Evolutionary conservation across 2,797 vertebrate species (phyloP), one percentile per base, ranked within the genome.

Genomic region (Pseudotriccus pelzelni): DNA sequence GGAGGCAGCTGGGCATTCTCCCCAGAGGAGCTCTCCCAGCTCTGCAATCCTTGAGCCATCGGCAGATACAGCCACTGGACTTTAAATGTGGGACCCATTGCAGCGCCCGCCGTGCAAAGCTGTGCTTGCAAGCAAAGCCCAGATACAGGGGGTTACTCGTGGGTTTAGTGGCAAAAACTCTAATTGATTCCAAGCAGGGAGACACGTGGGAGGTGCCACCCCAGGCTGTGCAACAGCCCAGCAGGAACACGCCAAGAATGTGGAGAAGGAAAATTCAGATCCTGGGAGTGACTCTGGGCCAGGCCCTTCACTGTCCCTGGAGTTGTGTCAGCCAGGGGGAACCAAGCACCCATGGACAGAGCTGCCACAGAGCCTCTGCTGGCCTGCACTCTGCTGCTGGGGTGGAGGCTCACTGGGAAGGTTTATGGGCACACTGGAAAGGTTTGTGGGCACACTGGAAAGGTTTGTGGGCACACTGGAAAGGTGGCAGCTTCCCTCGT

Each of bases 11-110:
- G 17, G 62, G 49, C 14, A n/a, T 34, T 50, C 53, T 76, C 69
- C 34, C 69, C 28, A 14, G 19, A 50, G 50, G 62, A 64, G 37
- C 36, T 46, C 5, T 27, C 56, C 32, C 78, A n/a, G 72, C 60
- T n/a, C 62, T 16, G 5, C 82, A 32, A 0, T 12, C 64, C 67
- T 78, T 6, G 5, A 34, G 15, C 59, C 72, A 59, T 7, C 1
- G 1, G 21, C 12, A 56, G 12, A 64, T 23, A 46, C 8, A 23
- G 7, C 3, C 60, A 14, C 25, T 3, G 20, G 52, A 15, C 15
- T 56, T 73, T 8, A 17, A 67, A 11, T 1, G 8, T 0, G 0
- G 34, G 74, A 47, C 44, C 5, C 0, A 1, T 19, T 76, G 27
- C 59, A 34, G 52, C 10, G 7, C 3, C 12, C 1, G 6, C 79